Evolutionary conservation across 1,140 invertebrate species (phyloP), one percentile per base, ranked within the genome.

Genomic region (Neomicropteryx cornuta): DNA sequence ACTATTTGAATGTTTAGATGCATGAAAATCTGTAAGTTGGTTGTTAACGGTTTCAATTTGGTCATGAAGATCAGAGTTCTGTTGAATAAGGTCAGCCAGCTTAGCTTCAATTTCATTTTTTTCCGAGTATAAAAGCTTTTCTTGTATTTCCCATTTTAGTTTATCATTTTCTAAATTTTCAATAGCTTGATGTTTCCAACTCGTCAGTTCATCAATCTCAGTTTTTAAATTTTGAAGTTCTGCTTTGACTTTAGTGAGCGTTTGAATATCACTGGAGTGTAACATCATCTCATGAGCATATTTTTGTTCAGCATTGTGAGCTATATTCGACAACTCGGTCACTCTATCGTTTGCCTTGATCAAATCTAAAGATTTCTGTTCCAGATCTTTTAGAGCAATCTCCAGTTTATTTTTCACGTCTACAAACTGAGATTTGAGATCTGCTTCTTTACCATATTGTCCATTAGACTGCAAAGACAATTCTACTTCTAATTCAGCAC

Each of bases 221-320:
- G 63, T 63, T 50, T 66, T 59, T 32, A 52, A 51, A 42, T 39
- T 54, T n/a, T 47, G 45, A 19, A 63, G 46, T 44, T 88, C 79
- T 47, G 81, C 73, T 57, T 87, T 89, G 13, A 87, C 49, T 42
- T 75, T 72, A 5, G 76, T 68, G 10, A 91, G 51, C 14, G 72
- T 64, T 57, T 87, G 74, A 37, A 85, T 71, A 64, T 92, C 87
- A 20, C 76, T 62, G 2, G 87, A 86, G 67, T 93, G 89, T 21
- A 86, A 60, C 42, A 86, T 72, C 68, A 93, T 78, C 67, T 93
- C 89, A 54, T 81, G 73, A 24, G 87, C 78, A 56, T 92, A 93
- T 56, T 93, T 93, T 39, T 85, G 78, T 62, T 93, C 81, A n/a
- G 77, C 76, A 18, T 69, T 66, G 46, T 75, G 71, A 0, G 77